Base-by-base conservation (phyloP, 2,113 vertebrate genomes). In the Ciconia maguari region DNA sequence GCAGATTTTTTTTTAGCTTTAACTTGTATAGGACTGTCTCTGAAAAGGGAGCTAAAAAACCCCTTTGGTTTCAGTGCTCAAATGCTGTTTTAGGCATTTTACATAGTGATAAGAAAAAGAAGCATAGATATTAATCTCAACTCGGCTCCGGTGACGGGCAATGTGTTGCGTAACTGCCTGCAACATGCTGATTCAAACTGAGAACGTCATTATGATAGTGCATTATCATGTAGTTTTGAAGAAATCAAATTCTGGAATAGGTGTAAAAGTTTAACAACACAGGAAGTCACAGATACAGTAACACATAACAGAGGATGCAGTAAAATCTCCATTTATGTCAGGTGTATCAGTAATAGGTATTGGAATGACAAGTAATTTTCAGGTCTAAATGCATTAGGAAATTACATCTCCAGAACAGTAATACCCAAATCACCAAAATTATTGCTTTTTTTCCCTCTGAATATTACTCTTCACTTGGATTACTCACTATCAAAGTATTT, bases 181-280 rank as follows among this genome's bases (percentile, higher is more conserved):
- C 78, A 93, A 87, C 36, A 51, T 52, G 55, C 77, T 96, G 86
- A 96, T 94, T 97, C 89, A 88, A 93, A 96, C 77, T 21, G 36
- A 60, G 62, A 81, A 14, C 1, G 0, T 44, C 85, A 46, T 89
- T 97, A 90, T 89, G 74, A 88, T 60, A 71, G 61, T 61, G 57
- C 46, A 55, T 82, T 87, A 84, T 80, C 72, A 57, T 89, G 41
- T 95, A 72, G 70, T 24, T 44, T 94, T 58, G 42, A 79, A 77
- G 34, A 92, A 94, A 94, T 78, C 90, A 54, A 89, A 96, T 95
- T 95, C 84, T 92, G 83, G 48, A 88, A 70, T 54, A 96, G 78
- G 79, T 89, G 49, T 68, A 95, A 52, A 95, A 79, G 34, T 94
- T 95, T 96, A 92, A 92, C 44, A 95, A 92, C 46, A 32, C 42